These are phyloP conservation scores for Periophthalmus modestus DNA, from an alignment of 2,113 vertebrate genomes.

Conservation along the genomic window DNA sequence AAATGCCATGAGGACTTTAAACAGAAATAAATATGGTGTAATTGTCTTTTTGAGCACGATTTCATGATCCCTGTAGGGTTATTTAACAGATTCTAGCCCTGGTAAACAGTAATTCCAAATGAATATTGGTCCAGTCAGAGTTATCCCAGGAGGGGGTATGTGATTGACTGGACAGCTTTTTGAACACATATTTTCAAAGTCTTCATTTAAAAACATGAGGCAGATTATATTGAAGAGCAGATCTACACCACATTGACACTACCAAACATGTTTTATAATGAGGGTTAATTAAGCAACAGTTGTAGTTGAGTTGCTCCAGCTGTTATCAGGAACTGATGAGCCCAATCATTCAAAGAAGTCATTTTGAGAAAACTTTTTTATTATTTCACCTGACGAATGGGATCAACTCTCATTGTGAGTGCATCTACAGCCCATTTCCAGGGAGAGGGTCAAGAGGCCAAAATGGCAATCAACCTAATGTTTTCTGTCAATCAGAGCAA, in stretches of 20 bases:
- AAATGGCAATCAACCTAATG: not conserved
- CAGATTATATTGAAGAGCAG: not conserved
- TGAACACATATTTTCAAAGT: constrained; percentile 2
- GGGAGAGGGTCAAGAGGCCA: not conserved
- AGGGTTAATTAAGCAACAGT: not conserved
- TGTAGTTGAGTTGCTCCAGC: not conserved
- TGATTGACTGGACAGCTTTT: not conserved
- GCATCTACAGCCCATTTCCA: not conserved
- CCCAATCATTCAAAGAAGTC: not conserved
- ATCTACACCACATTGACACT: not conserved
- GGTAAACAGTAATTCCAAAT: not conserved
- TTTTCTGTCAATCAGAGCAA: not conserved
- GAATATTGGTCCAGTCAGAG: not conserved
- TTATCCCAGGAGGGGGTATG: not conserved
- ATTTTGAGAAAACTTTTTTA: not conserved
- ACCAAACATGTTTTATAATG: not conserved
- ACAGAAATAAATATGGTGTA: not conserved
- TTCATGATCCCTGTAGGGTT: not conserved
- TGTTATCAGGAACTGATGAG: not conserved
- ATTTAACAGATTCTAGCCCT: not conserved
- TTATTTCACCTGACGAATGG: not conserved
- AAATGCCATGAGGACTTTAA: not conserved
- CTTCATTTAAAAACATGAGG: not conserved
- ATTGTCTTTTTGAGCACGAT: not conserved
- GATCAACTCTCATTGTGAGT: not conserved